Conservation (phyloP, 2,888 invertebrate genomes). For the Hydrotaea diabolus region DNA sequence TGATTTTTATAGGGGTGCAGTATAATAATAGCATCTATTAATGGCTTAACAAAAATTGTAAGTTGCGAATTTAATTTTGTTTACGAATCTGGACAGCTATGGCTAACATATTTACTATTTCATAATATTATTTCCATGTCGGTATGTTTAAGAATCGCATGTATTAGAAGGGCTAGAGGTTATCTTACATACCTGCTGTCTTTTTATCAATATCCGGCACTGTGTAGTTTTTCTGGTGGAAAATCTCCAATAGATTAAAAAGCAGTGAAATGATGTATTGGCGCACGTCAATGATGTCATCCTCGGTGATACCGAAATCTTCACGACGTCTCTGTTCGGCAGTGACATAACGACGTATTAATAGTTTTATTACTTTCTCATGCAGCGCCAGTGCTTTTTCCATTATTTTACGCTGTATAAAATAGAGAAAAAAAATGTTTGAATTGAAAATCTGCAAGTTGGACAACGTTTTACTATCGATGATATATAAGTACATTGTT, state of each 20-base stretch:
- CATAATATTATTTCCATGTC: too few species aligned
- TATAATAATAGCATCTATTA: too few species aligned
- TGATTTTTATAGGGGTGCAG: too few species aligned
- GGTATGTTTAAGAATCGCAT: too few species aligned
- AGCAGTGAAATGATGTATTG: slow-evolving; percentile 97
- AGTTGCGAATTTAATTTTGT: too few species aligned
- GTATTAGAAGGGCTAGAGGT: too few species aligned
- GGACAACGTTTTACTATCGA: too few species aligned
- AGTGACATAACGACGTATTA: slow-evolving; percentile 95
- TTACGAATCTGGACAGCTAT: too few species aligned
- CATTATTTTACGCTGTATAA: slow-evolving; percentile 85
- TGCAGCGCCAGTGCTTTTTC: slow-evolving; percentile 88
- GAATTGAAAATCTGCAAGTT: not conserved
- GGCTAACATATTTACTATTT: too few species aligned
- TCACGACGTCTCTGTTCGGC: slow-evolving; percentile 93
- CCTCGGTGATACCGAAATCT: slow-evolving; percentile 95
- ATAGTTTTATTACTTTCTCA: slow-evolving; percentile 91
- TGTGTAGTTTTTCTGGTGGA: slow-evolving; percentile 92
- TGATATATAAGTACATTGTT: not conserved
- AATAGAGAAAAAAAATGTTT: not conserved
- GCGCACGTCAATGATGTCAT: slow-evolving; percentile 98
- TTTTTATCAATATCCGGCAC: slow-evolving; percentile 89
- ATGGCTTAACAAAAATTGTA: too few species aligned
- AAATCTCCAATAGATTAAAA: slow-evolving; percentile 95
- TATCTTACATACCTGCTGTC: slow-evolving; percentile 77